Conservation (phyloP, 2,888 invertebrate species). For the Cyclophora albipunctata region DNA sequence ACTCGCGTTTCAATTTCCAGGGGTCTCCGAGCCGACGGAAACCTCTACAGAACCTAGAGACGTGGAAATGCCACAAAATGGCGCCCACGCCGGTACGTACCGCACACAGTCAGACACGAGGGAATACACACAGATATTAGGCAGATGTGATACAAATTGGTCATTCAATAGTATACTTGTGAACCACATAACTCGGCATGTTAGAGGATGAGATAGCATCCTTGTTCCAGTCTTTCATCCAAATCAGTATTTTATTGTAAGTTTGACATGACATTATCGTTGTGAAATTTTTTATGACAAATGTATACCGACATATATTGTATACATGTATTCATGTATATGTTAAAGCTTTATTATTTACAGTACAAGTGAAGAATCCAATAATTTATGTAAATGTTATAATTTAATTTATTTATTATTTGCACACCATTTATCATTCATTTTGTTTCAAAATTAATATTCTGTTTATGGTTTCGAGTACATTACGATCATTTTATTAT, state of each 20-base stretch:
- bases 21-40: constrained; percentile 15
- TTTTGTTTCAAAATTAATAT: constrained; percentile 19
- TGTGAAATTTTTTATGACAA: too few species aligned
- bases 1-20: constrained; percentile 9
- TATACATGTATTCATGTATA: constrained; percentile 26
- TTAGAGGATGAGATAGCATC: too few species aligned
- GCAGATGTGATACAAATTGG: constrained; percentile 2
- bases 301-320: too few species aligned
- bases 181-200: too few species aligned
- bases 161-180: not conserved
- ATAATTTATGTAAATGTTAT: constrained; percentile 23
- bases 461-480: constrained; percentile 22
- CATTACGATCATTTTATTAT: constrained; percentile 32
- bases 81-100: constrained; percentile 15
- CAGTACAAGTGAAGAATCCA: constrained; percentile 9
- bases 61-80: constrained; percentile 36
- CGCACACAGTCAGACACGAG: constrained; percentile 1
- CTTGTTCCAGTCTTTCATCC: too few species aligned
- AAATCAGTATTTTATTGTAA: too few species aligned
- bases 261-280: not conserved
- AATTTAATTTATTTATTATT: constrained; percentile 52
- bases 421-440: constrained; percentile 58
- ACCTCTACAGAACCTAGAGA: constrained; percentile 10
- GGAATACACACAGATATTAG: constrained; percentile 9
- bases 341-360: constrained; percentile 19